phyloP scores from a whole-genome alignment of 2,797 vertebrate species.

The Syndactyla subalaris region DNA sequence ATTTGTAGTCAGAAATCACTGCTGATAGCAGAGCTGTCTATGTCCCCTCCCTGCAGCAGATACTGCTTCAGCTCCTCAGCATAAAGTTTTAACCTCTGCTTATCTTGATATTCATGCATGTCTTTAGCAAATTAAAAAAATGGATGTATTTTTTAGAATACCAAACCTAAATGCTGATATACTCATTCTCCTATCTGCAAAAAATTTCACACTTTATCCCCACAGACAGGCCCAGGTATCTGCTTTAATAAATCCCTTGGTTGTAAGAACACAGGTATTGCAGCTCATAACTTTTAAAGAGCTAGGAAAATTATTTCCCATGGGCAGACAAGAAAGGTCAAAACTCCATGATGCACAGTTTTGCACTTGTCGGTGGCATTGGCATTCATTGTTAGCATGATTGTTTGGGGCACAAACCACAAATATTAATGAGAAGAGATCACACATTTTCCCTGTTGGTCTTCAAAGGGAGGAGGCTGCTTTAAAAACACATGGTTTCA shows the following conservation, averaged over 20 bases:
- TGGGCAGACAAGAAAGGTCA: not conserved
- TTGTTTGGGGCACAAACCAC: not conserved
- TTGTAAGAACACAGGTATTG: not conserved
- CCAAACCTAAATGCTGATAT: not conserved
- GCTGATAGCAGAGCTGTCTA: not conserved
- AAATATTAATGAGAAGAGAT: not conserved
- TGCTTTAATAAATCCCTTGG: not conserved
- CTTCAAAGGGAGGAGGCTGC: slow-evolving; percentile 18
- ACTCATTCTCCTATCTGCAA: not conserved
- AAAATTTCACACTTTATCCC: not conserved
- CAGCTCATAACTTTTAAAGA: not conserved
- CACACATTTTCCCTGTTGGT: not conserved
- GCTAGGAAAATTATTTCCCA: not conserved
- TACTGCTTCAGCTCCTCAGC: not conserved
- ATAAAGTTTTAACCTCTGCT: not conserved
- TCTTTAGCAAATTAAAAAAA: not conserved
- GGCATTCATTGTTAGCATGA: not conserved
- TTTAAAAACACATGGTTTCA: slow-evolving; percentile 11
- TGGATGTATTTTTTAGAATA: not conserved
- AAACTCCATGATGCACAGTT: not conserved
- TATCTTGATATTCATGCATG: not conserved
- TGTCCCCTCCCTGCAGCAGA: not conserved
- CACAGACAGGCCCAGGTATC: not conserved
- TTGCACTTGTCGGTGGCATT: not conserved
- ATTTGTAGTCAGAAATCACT: not conserved